Evolutionary conservation across 2,888 invertebrate species (phyloP).

Genomic region (Cantharis flavilabris): DNA sequence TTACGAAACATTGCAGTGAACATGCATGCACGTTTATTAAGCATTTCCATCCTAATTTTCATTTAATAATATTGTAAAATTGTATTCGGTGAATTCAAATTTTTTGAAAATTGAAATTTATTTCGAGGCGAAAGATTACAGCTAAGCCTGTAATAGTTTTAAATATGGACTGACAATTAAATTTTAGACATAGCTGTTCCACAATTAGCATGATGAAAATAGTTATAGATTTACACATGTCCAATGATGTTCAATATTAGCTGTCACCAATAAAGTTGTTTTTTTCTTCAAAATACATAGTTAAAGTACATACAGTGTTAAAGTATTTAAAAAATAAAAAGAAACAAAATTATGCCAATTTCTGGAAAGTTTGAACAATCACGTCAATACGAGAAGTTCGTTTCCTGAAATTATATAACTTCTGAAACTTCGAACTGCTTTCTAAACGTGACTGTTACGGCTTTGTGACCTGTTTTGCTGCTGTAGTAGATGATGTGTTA

Average conservation of each 20-base stretch:
- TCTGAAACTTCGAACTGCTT: conserved; percentile 20
- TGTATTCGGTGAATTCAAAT: neutral
- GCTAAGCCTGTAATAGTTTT: neutral
- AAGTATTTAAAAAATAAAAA: neutral
- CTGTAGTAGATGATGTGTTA: conserved; percentile 26
- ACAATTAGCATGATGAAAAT: too few relatives aligned
- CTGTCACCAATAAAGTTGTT: too few relatives aligned
- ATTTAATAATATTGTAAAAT: too few relatives aligned
- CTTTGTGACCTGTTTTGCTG: conserved; percentile 29
- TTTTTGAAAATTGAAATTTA: neutral
- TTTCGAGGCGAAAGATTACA: neutral
- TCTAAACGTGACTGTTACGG: conserved; percentile 16
- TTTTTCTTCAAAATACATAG: neutral
- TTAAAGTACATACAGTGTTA: neutral
- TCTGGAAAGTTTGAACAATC: neutral
- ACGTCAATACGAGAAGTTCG: conserved; percentile 1
- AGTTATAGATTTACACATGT: too few relatives aligned
- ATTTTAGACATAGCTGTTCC: too few relatives aligned
- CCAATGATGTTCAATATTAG: too few relatives aligned
- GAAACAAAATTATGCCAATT: neutral
- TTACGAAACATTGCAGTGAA: conserved; percentile 3
- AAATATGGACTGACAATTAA: neutral
- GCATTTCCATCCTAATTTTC: neutral
- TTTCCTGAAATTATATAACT: conserved; percentile 21
- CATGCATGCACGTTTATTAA: neutral